A percentile compares a stretch with the other conserved stretches of the same genome.
Conservation (phyloP, 2,113 vertebrate genomes). For the Eretmochelys imbricata region DNA sequence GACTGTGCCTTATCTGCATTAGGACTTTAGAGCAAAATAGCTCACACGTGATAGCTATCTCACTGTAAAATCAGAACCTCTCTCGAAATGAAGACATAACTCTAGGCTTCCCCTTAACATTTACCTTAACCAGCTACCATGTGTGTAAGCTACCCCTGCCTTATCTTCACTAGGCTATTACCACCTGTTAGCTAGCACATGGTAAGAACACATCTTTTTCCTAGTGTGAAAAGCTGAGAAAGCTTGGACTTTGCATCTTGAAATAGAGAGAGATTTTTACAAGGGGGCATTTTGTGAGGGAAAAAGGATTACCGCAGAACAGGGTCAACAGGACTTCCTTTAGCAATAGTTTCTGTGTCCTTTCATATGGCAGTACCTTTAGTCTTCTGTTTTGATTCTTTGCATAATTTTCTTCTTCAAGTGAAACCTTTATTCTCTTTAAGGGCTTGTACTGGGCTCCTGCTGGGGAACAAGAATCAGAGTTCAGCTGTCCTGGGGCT, state of each 20-base stretch:
- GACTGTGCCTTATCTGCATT: background rate
- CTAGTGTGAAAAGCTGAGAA: background rate
- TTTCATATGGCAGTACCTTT: background rate
- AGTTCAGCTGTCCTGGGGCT: background rate
- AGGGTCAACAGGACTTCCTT: background rate
- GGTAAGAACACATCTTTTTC: background rate
- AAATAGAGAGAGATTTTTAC: background rate
- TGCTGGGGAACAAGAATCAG: background rate
- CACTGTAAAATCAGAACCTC: background rate
- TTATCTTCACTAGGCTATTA: background rate
- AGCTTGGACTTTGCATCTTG: background rate
- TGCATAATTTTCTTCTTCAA: background rate
- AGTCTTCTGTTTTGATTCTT: background rate
- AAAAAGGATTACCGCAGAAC: background rate
- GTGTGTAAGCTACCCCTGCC: background rate
- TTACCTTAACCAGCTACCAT: background rate
- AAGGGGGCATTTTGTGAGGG: background rate
- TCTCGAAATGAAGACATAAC: background rate
- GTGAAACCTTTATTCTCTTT: background rate
- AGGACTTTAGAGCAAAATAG: background rate
- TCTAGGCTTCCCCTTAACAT: background rate
- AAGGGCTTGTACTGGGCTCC: background rate
- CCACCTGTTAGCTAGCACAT: background rate
- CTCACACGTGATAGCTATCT: background rate
- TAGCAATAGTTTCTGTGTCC: fast-evolving